These are phyloP conservation scores for Patella pellucida DNA, from an alignment of 2,888 invertebrate species.

Conservation along the genomic window DNA sequence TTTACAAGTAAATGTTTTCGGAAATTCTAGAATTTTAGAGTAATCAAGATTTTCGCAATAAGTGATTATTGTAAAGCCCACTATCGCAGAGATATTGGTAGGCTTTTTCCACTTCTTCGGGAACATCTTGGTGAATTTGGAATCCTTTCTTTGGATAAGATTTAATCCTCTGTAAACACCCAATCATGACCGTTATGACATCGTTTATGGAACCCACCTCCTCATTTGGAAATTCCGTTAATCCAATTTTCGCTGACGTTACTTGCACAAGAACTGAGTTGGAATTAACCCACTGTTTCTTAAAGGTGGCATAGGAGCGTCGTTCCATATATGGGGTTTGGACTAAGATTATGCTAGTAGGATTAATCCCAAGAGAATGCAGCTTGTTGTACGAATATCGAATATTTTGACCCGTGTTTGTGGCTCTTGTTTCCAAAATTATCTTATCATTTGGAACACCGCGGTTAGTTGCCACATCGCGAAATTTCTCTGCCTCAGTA, in stretches of 20 bases:
- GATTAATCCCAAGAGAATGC: constrained; percentile 21
- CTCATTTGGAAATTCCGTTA: constrained; percentile 52
- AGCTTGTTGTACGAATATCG: constrained; percentile 50
- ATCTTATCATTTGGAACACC: constrained; percentile 53
- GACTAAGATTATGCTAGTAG: constrained; percentile 50
- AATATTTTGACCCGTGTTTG: constrained; percentile 62
- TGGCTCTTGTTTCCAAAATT: constrained; percentile 53
- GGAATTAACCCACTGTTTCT: constrained; percentile 60
- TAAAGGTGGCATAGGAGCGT: constrained; percentile 58
- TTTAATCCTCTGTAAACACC: constrained; percentile 53
- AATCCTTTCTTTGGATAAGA: constrained; percentile 54
- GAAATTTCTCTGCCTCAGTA: constrained; percentile 60
- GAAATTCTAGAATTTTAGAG: no score
- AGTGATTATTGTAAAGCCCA: neutral
- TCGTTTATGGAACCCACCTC: constrained; percentile 44
- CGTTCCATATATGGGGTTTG: constrained; percentile 65
- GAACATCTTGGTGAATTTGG: constrained; percentile 54
- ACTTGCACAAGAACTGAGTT: constrained; percentile 41
- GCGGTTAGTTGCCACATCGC: constrained; percentile 45
- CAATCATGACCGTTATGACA: constrained; percentile 51
- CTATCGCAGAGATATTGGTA: constrained; percentile 25
- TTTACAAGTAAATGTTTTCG: no score
- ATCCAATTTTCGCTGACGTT: constrained; percentile 55
- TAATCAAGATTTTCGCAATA: neutral
- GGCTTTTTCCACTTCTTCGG: constrained; percentile 42